Evolutionary conservation across 2,113 vertebrate species (phyloP).

Genomic region (Larimichthys crocea): DNA sequence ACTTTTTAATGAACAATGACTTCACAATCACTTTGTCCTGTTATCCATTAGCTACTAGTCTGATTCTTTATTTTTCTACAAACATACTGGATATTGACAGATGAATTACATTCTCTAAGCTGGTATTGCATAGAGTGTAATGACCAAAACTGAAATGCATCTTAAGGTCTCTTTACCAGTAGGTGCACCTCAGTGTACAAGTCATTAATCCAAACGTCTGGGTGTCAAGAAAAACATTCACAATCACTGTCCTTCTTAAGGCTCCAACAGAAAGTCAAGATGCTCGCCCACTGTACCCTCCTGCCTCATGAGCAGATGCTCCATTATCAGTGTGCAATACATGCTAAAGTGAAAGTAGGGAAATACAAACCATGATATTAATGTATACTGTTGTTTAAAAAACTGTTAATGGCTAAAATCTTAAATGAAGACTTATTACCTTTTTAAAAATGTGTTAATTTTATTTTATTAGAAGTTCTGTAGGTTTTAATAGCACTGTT

Average conservation of each 20-base stretch:
- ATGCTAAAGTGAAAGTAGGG: constrained; percentile 65
- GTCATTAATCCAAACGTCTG: constrained; percentile 20
- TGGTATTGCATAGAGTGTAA: constrained; percentile 18
- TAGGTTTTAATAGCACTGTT: constrained; percentile 75
- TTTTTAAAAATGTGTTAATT: constrained; percentile 67
- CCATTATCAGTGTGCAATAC: constrained; percentile 79
- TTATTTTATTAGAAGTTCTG: constrained; percentile 73
- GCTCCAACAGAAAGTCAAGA: constrained; percentile 17
- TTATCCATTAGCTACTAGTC: constrained; percentile 6
- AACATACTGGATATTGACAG: neutral
- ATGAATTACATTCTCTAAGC: constrained; percentile 3
- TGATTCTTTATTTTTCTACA: constrained; percentile 20
- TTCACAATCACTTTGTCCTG: constrained; percentile 21
- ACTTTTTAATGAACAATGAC: constrained; percentile 23
- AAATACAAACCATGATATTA: constrained; percentile 66
- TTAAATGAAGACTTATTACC: constrained; percentile 76
- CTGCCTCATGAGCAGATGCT: constrained; percentile 56
- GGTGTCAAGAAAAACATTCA: constrained; percentile 3
- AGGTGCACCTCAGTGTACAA: constrained; percentile 1
- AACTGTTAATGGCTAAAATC: constrained; percentile 70
- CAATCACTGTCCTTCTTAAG: neutral
- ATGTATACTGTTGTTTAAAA: constrained; percentile 71
- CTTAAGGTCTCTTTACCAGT: neutral
- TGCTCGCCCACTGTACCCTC: constrained; percentile 21
- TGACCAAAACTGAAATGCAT: constrained; percentile 2